Evolutionary conservation across 1,140 invertebrate species (phyloP).

Genomic region (Musca domestica): DNA sequence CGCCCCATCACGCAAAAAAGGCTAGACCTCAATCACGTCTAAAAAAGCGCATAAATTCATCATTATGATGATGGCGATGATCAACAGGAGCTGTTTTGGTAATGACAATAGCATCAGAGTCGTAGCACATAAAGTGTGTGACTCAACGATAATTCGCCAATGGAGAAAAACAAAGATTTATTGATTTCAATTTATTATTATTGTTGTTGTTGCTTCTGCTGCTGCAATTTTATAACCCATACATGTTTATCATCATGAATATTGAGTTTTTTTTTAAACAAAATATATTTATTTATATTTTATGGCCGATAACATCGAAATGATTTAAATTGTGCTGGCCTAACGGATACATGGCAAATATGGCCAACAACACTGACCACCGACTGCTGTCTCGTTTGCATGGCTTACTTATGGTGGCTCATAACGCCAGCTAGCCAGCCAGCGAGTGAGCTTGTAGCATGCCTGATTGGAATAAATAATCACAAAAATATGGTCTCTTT

Average conservation of each 20-base stretch:
- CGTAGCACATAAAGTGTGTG: not conserved
- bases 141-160: not conserved
- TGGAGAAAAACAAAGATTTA: not conserved
- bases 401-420: not conserved
- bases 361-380: slow-evolving; percentile 3
- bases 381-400: not conserved
- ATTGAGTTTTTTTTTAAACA: not conserved
- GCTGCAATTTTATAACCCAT: no score
- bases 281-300: not conserved
- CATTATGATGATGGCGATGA: not conserved
- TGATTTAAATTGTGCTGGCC: slow-evolving; percentile 17
- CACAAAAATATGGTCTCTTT: not conserved
- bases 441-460: no score
- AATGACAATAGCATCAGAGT: not conserved
- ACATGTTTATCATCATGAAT: no score
- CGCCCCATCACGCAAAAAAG: no score
- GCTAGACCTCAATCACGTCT: slow-evolving; percentile 22
- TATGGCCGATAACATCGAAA: not conserved
- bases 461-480: not conserved
- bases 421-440: not conserved
- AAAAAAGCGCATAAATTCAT: slow-evolving; percentile 16
- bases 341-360: slow-evolving; percentile 19
- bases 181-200: slow-evolving; percentile 3
- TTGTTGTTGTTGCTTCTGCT: no score
- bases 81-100: not conserved